Conservation (phyloP, 2,888 invertebrate species). For the Sinelater perroti region DNA sequence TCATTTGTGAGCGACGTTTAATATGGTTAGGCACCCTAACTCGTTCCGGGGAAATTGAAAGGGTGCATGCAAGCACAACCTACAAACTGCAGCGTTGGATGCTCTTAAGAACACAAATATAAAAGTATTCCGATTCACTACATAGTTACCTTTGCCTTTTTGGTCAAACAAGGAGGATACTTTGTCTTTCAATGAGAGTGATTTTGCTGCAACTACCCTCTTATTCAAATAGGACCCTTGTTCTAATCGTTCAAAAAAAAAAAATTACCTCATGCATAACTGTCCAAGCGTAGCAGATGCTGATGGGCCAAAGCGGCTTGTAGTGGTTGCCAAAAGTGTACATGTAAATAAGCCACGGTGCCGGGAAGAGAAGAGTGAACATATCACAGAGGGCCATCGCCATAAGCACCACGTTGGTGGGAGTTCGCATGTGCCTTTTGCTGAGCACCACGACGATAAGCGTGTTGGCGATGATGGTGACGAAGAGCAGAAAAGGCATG, state of each 20-base stretch:
- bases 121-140: too few relatives aligned
- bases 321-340: slow-evolving; percentile 89
- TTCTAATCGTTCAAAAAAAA: background rate
- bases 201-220: too few relatives aligned
- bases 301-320: slow-evolving; percentile 78
- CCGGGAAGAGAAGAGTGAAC: slow-evolving; percentile 89
- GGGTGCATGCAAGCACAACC: too few relatives aligned
- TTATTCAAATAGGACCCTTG: too few relatives aligned
- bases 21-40: too few relatives aligned
- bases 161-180: too few relatives aligned
- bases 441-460: slow-evolving; percentile 90
- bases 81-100: too few relatives aligned
- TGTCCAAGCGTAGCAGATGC: slow-evolving; percentile 81
- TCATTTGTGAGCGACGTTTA: too few relatives aligned
- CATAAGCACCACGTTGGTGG: slow-evolving; percentile 91
- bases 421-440: slow-evolving; percentile 89
- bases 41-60: too few relatives aligned
- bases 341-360: slow-evolving; percentile 92
- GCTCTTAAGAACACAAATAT: too few relatives aligned
- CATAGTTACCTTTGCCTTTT: too few relatives aligned
- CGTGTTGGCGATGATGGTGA: slow-evolving; percentile 91
- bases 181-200: too few relatives aligned
- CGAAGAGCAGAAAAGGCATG: slow-evolving; percentile 83
- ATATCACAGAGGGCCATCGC: slow-evolving; percentile 97
- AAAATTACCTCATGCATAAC: slow-evolving; percentile 79